Evolutionary conservation across 2,797 vertebrate genomes (phyloP).

Genomic region (Pterois miles): DNA sequence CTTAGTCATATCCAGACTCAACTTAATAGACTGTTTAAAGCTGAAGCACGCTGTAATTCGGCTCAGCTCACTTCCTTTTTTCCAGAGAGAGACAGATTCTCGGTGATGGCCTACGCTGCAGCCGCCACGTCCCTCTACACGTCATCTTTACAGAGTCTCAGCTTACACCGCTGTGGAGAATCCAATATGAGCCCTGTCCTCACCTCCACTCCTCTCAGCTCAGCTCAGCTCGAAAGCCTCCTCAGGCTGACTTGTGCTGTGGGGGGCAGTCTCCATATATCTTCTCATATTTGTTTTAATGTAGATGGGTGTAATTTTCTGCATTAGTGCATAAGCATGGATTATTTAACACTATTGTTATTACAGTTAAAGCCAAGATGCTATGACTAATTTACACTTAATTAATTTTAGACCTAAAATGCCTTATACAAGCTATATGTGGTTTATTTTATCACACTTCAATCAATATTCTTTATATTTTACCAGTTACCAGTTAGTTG

Average conservation of each 20-base stretch:
- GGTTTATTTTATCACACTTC: not conserved
- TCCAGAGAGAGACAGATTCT: not conserved
- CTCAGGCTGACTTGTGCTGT: not conserved
- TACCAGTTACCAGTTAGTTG: not conserved
- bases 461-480: not conserved
- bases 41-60: not conserved
- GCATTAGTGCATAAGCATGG: not conserved
- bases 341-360: not conserved
- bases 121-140: slow-evolving; percentile 36
- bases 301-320: not conserved
- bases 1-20: not conserved
- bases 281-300: not conserved
- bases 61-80: not conserved
- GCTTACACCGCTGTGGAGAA: slow-evolving; percentile 55
- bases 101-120: slow-evolving; percentile 10
- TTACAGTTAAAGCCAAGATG: not conserved
- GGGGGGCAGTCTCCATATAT: not conserved
- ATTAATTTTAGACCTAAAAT: not conserved
- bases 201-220: slow-evolving; percentile 7
- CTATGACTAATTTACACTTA: too few relatives aligned
- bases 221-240: not conserved
- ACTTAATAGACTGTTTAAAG: not conserved
- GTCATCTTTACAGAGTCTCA: slow-evolving; percentile 35
- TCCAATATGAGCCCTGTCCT: slow-evolving; percentile 9
- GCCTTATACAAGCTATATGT: not conserved